Base-by-base conservation (phyloP, 2,797 vertebrate species). In the Chelon auratus region DNA sequence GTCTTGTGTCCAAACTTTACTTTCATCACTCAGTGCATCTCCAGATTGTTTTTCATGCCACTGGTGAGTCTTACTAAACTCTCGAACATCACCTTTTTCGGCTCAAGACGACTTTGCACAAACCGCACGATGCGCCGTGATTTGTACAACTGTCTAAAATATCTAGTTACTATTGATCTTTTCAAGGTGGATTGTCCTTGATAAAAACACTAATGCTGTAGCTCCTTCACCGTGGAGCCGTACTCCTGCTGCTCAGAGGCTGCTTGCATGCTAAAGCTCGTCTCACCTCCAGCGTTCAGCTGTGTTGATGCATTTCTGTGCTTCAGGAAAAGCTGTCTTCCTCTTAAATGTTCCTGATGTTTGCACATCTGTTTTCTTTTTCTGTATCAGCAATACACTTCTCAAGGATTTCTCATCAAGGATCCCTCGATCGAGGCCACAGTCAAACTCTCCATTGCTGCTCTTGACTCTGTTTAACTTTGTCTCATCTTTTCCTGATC, bases 241-340 rank as follows among this genome's bases (percentile, higher is more conserved):
- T 24, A 40, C 43, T 65, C 26, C 15, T 14, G 42, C 40, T 66
- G 51, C 50, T 70, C 43, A 17, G 40, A 62, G 12, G 40, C 71
- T 55, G 42, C 52, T 71, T 11, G 54, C 24, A 48, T 6, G 0
- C 36, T 24, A 26, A 73, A 71, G 52, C 33, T 65, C 33, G 5
- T 39, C 37, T 69, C 51, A 61, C 30, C 54, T 56, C 10, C 30
- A 59, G 30, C 45, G 37, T 43, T 65, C 71, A 67, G 60, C 63
- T 33, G 54, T 20, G 68, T 62, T 39, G 33, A 70, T 37, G 12
- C 51, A 43, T 64, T 59, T 56, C 50, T 43, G 22, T 48, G 26
- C 43, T 64, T 24, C 12, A 39, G 13, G 47, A 39, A 30, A 63
- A 47, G 8, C 40, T 13, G 50, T 12, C 30, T 69, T 60, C 53